These are phyloP conservation scores for Ciconia maguari DNA, from an alignment of 2,113 vertebrate species.

Conservation along the genomic window DNA sequence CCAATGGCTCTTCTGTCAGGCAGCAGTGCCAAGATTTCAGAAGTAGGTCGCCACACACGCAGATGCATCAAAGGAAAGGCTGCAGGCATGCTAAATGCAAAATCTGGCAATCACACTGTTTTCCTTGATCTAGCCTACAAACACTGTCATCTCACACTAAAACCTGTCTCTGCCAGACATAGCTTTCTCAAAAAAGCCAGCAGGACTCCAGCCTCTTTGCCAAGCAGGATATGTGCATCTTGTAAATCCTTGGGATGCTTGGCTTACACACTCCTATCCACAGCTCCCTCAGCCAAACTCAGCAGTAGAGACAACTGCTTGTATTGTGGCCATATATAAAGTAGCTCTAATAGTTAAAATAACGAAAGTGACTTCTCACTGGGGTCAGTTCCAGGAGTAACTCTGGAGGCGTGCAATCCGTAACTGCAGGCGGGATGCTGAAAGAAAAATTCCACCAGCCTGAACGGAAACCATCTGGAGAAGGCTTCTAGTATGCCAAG, in stretches of 20 bases:
- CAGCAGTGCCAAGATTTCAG: constrained; percentile 54
- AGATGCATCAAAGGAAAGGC: constrained; percentile 55
- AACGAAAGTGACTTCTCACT: background rate
- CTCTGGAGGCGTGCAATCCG: background rate
- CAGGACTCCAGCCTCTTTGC: constrained; percentile 22
- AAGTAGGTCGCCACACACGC: constrained; percentile 62
- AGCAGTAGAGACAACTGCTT: background rate
- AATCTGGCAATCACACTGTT: constrained; percentile 37
- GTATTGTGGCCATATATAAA: background rate
- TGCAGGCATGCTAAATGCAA: constrained; percentile 52
- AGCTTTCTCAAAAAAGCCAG: constrained; percentile 36
- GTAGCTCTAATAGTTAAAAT: background rate
- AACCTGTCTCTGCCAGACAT: constrained; percentile 36
- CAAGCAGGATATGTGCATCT: constrained; percentile 18
- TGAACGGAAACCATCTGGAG: background rate
- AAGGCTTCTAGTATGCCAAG: background rate
- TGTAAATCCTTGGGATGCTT: background rate
- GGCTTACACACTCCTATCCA: background rate
- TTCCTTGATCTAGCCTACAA: constrained; percentile 54
- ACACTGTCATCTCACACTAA: constrained; percentile 46
- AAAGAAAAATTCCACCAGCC: background rate
- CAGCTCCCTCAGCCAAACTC: background rate
- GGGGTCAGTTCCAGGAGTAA: background rate
- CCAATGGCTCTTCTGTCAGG: constrained; percentile 24
- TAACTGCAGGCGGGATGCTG: background rate